phyloP scores from a whole-genome alignment of 92 coral and sea anemone genomes.

The Epizoanthus ramosus region DNA sequence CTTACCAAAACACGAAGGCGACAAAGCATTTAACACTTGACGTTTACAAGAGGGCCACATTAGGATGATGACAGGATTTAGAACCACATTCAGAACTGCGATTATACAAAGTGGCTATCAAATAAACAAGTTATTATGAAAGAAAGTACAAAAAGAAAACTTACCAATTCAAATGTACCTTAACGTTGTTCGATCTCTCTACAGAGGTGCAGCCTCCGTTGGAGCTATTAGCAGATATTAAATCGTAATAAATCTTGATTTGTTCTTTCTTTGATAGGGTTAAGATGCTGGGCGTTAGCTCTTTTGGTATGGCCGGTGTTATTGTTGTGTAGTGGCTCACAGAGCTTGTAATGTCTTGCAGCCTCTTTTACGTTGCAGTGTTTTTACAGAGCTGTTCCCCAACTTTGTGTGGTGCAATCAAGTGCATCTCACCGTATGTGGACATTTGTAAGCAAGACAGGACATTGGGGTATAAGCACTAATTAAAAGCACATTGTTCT shows the following conservation, averaged over 20 bases:
- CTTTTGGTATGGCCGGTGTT: too few species aligned
- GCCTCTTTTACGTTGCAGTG: too few species aligned
- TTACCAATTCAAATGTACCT: not conserved
- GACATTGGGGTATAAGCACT: constrained; percentile 3
- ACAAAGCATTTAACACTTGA: constrained; percentile 34
- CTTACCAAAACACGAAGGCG: constrained; percentile 13
- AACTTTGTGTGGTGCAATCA: constrained; percentile 18
- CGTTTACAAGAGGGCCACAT: constrained; percentile 30
- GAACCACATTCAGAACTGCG: constrained; percentile 7
- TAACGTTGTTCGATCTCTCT: not conserved
- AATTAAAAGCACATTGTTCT: constrained; percentile 45
- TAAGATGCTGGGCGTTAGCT: too few species aligned
- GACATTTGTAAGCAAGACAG: not conserved
- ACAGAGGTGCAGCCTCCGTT: not conserved
- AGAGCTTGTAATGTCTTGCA: too few species aligned
- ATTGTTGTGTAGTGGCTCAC: too few species aligned
- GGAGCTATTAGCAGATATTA: not conserved
- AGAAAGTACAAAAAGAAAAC: not conserved
- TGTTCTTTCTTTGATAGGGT: not conserved
- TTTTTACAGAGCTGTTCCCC: not conserved
- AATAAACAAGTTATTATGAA: not conserved
- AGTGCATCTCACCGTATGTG: not conserved
- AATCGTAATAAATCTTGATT: not conserved
- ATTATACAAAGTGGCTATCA: constrained; percentile 20
- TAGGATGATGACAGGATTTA: constrained; percentile 39